A percentile compares a stretch with the other conserved stretches of the same genome.
Evolutionary conservation across 2,888 invertebrate species (phyloP).

Genomic region (Pristionchus maxplancki): DNA sequence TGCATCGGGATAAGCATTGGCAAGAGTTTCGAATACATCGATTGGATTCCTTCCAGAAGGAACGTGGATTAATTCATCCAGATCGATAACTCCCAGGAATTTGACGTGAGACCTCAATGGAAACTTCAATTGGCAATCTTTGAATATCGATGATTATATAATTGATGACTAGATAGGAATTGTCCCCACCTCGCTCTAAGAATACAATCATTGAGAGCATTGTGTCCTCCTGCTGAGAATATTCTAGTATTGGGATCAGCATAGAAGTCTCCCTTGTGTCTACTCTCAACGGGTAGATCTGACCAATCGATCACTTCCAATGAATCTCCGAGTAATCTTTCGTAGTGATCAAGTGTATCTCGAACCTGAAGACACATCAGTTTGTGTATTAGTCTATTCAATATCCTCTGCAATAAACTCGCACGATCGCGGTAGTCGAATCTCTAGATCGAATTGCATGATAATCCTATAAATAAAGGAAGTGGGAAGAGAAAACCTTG

Average conservation of each 20-base stretch:
- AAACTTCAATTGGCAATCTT: background rate
- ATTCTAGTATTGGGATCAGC: slow-evolving; percentile 50
- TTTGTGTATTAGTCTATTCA: background rate
- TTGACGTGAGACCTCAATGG: slow-evolving; percentile 44
- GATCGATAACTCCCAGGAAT: slow-evolving; percentile 29
- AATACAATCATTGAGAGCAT: slow-evolving; percentile 48
- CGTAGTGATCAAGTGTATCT: background rate
- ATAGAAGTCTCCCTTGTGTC: slow-evolving; percentile 44
- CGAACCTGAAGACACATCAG: background rate
- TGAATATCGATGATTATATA: no score
- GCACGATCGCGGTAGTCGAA: background rate
- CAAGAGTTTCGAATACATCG: slow-evolving; percentile 21
- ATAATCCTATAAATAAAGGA: background rate
- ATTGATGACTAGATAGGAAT: no score
- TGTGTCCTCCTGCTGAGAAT: slow-evolving; percentile 34
- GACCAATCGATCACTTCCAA: slow-evolving; percentile 48
- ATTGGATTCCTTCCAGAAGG: slow-evolving; percentile 28
- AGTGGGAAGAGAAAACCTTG: slow-evolving; percentile 11
- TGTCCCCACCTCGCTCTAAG: slow-evolving; percentile 45
- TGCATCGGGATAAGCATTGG: slow-evolving; percentile 24
- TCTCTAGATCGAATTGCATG: background rate
- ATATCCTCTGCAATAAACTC: background rate
- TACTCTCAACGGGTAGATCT: slow-evolving; percentile 42
- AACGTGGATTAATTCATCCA: slow-evolving; percentile 47
- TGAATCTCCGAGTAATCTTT: slow-evolving; percentile 14